Percentiles rank a stretch among this genome's conserved stretches.
Evolutionary conservation across 64 coral and sea anemone species (phyloP).

Genomic region (Porites lutea): DNA sequence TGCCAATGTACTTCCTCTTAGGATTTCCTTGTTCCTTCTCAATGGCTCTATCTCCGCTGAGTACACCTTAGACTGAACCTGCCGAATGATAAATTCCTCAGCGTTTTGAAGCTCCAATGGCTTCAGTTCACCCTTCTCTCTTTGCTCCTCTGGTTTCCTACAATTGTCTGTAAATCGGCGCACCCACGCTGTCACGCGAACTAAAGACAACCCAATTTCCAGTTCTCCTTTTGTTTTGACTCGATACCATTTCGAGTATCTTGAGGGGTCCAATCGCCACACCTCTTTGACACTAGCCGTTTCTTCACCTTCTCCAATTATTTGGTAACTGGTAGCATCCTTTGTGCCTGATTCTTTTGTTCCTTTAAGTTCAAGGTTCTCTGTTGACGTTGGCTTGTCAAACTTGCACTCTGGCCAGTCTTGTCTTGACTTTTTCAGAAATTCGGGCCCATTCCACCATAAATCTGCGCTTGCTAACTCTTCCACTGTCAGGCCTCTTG

Average conservation of each 20-base stretch:
- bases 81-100: constrained; percentile 50
- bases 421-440: constrained; percentile 20
- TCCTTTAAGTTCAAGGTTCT: background rate
- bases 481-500: too few relatives aligned
- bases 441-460: constrained; percentile 64
- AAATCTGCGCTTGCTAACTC: too few relatives aligned
- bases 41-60: constrained; percentile 46
- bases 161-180: too few relatives aligned
- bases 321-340: background rate
- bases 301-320: constrained; percentile 16
- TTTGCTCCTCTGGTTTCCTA: background rate
- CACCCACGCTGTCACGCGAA: too few relatives aligned
- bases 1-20: background rate
- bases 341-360: background rate
- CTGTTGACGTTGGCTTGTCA: constrained; percentile 16
- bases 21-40: background rate
- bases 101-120: constrained; percentile 52
- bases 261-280: constrained; percentile 52
- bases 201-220: constrained; percentile 50
- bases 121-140: constrained; percentile 9
- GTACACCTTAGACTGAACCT: constrained; percentile 58
- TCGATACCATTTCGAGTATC: constrained; percentile 68
- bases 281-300: constrained; percentile 5
- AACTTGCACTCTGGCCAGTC: constrained; percentile 67
- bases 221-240: constrained; percentile 4